These are phyloP conservation scores for Branchinecta lindahli DNA, from an alignment of 1,140 invertebrate genomes.

Conservation along the genomic window DNA sequence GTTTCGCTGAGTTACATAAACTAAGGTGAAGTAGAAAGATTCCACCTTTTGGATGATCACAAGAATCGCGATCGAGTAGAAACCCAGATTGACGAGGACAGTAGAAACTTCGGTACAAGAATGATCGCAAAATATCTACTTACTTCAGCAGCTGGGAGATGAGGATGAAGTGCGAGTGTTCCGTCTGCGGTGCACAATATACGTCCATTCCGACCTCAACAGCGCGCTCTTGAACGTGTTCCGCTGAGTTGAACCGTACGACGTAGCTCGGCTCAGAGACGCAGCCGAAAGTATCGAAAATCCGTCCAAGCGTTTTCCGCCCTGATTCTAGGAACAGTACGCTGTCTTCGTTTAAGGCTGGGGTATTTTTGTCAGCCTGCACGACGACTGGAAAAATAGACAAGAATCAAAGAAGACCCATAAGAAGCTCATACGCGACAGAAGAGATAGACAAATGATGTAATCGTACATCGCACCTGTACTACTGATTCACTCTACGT, in stretches of 20 bases:
- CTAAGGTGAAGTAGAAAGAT: too few species aligned
- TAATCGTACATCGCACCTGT: too few species aligned
- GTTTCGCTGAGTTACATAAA: too few species aligned
- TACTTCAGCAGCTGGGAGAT: constrained; percentile 48
- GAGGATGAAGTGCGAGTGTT: constrained; percentile 58
- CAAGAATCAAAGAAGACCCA: constrained; percentile 16
- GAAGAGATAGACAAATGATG: too few species aligned
- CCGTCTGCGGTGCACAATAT: constrained; percentile 56
- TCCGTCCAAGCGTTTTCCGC: constrained; percentile 48
- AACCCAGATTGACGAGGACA: too few species aligned
- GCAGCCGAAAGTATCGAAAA: constrained; percentile 80
- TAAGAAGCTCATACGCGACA: too few species aligned
- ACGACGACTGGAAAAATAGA: constrained; percentile 47
- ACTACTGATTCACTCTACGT: too few species aligned
- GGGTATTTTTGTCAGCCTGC: constrained; percentile 44
- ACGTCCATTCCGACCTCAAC: constrained; percentile 49
- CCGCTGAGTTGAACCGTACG: constrained; percentile 58
- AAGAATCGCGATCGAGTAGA: too few species aligned
- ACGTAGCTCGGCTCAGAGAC: constrained; percentile 61
- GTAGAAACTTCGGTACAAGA: too few species aligned
- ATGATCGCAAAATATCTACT: constrained; percentile 22
- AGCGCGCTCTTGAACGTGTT: constrained; percentile 49
- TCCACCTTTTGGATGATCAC: too few species aligned
- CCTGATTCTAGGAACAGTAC: constrained; percentile 62
- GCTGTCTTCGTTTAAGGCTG: constrained; percentile 64